Evolutionary conservation across 23 tunicate species (phyloP).

Genomic region (Phallusia fumigata): DNA sequence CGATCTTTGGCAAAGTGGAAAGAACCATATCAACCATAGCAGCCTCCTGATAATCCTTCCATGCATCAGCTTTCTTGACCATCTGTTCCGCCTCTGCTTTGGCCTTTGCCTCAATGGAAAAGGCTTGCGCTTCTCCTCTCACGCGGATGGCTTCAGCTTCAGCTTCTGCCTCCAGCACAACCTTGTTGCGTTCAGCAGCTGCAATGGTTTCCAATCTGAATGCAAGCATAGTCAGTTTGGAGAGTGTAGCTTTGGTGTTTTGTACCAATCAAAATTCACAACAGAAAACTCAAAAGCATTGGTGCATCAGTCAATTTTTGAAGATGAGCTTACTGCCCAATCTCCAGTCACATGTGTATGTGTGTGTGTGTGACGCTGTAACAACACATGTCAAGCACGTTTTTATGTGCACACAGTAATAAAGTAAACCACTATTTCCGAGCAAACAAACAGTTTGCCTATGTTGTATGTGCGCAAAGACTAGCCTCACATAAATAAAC

Average conservation of each 20-base stretch:
- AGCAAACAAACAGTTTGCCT: no score
- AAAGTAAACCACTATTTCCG: no score
- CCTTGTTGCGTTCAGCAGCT: slow-evolving; percentile 74
- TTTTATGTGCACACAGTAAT: no score
- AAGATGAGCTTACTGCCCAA: no score
- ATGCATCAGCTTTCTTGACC: slow-evolving; percentile 97
- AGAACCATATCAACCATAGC: slow-evolving; percentile 99
- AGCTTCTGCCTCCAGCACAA: slow-evolving; percentile 95
- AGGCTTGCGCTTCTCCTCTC: slow-evolving; percentile 94
- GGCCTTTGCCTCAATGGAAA: slow-evolving; percentile 91
- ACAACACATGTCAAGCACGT: no score
- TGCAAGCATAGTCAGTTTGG: background rate
- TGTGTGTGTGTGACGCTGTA: no score
- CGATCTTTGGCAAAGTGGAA: slow-evolving; percentile 85
- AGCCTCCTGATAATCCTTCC: slow-evolving; percentile 95
- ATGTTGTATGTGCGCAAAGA: no score
- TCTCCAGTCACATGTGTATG: no score
- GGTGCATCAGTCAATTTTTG: background rate
- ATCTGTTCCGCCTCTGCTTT: slow-evolving; percentile 96
- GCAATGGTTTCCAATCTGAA: slow-evolving; percentile 84
- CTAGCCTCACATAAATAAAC: no score
- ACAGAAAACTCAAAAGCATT: no score
- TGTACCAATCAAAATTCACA: no score
- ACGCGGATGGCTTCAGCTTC: slow-evolving; percentile 81
- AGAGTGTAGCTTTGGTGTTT: no score